These are phyloP conservation scores for Drymodes brunneopygia DNA, from an alignment of 2,113 vertebrate species.

Conservation along the genomic window DNA sequence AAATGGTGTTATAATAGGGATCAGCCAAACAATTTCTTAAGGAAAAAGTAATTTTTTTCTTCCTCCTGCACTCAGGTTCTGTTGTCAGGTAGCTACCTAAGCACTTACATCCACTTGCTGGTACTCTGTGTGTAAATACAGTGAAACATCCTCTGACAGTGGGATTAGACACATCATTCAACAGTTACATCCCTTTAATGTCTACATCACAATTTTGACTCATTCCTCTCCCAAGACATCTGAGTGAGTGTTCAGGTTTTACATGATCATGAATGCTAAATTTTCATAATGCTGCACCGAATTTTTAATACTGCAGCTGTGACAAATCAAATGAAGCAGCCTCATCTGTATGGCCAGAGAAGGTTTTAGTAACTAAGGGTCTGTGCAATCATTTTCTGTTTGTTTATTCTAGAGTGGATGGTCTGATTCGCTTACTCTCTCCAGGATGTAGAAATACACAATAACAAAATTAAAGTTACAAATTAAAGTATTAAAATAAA, in stretches of 20 bases:
- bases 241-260: neutral
- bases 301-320: neutral
- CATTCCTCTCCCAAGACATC: neutral
- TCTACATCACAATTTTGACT: neutral
- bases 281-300: neutral
- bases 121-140: neutral
- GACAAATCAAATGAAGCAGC: neutral
- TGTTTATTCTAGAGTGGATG: neutral
- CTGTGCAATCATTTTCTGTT: neutral
- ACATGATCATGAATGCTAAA: neutral
- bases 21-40: neutral
- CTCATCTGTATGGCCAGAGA: neutral
- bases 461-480: no score
- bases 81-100: neutral
- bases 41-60: neutral
- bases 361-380: neutral
- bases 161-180: neutral
- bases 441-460: neutral
- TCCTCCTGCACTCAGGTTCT: neutral
- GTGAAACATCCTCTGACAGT: neutral
- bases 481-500: constrained; percentile 66
- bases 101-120: neutral
- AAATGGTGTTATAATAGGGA: neutral
- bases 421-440: neutral
- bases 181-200: neutral